Evolutionary conservation across 2,888 invertebrate species (phyloP).

Genomic region (Lasioglossum marginatum): DNA sequence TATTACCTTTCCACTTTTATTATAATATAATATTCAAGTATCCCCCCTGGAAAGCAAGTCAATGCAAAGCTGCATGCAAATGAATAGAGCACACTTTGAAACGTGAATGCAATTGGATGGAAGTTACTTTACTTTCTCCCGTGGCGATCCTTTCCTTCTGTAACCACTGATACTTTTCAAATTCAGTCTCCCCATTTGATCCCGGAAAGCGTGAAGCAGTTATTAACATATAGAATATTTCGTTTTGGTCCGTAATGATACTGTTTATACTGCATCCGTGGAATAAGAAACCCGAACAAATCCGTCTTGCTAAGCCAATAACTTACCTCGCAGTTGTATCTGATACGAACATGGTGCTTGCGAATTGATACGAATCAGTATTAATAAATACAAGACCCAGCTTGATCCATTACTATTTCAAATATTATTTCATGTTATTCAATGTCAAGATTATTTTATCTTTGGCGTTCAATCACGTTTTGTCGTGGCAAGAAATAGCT

Average conservation of each 20-base stretch:
- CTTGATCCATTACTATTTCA: neutral
- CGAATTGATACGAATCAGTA: slow-evolving; percentile 6
- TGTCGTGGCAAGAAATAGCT: neutral
- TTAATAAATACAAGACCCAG: slow-evolving; percentile 8
- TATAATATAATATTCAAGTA: neutral
- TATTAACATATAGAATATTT: neutral
- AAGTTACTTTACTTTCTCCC: neutral
- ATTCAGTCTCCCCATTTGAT: neutral
- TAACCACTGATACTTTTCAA: neutral
- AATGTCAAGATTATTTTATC: neutral
- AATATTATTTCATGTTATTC: neutral
- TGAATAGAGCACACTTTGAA: neutral
- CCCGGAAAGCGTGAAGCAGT: neutral
- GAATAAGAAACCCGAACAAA: neutral
- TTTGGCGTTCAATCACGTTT: neutral
- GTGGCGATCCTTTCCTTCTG: neutral
- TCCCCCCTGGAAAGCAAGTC: neutral
- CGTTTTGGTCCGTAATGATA: neutral
- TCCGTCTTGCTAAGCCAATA: slow-evolving; percentile 3
- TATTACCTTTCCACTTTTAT: neutral
- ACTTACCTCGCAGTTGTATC: neutral
- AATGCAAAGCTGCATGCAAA: neutral
- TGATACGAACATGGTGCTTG: neutral
- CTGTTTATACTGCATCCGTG: neutral
- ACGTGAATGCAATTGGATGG: neutral